Conservation (phyloP, 2,797 vertebrate species). For the Tokudaia muenninki region DNA sequence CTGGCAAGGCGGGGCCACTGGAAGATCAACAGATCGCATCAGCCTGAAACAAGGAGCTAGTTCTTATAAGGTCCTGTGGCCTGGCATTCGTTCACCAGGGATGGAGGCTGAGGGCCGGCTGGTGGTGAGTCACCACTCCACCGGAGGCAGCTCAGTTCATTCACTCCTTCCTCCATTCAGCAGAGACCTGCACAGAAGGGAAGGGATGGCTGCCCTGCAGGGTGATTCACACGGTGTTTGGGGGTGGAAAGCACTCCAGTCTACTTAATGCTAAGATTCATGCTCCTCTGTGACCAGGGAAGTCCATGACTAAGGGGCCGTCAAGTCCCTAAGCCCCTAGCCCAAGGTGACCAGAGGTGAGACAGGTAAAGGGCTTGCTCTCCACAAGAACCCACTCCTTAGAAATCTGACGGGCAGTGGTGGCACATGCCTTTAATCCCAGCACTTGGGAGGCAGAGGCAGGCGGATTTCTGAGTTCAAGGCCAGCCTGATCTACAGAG, state of each 20-base stretch:
- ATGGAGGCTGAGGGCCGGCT: conserved; percentile 70
- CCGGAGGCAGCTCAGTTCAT: conserved; percentile 54
- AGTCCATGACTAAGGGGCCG: neutral
- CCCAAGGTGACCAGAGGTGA: neutral
- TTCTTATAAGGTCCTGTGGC: conserved; percentile 83
- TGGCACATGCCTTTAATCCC: too few species aligned
- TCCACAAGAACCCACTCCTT: neutral
- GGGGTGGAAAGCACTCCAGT: fast-evolving
- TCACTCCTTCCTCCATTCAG: conserved; percentile 61
- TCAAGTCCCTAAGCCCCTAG: neutral
- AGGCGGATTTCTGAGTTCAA: too few species aligned
- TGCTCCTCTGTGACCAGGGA: neutral
- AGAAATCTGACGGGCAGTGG: too few species aligned
- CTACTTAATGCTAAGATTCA: too few species aligned
- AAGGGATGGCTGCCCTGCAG: neutral
- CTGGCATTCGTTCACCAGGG: conserved; percentile 75
- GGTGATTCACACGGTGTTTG: neutral
- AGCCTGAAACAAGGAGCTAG: conserved; percentile 87
- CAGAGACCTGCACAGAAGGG: neutral
- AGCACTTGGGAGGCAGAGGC: too few species aligned
- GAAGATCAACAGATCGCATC: conserved; percentile 87
- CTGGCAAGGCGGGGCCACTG: conserved; percentile 82
- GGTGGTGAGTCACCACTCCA: conserved; percentile 71
- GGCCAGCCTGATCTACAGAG: too few species aligned
- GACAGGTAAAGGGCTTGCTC: neutral